Conservation (phyloP, 2,797 vertebrate species). For the Cacajao melanocephalus region DNA sequence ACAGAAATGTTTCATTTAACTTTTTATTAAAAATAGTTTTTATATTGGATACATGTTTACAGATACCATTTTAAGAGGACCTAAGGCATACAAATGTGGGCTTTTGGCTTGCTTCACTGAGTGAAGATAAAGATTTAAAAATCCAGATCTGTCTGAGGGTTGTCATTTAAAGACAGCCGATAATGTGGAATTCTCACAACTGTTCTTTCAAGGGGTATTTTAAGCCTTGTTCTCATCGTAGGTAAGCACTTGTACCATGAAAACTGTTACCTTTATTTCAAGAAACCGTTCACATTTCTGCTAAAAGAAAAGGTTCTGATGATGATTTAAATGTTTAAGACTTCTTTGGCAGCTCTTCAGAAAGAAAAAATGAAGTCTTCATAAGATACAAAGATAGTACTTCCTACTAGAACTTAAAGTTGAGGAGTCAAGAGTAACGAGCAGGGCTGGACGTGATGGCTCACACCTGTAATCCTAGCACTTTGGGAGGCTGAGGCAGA, state of each 20-base stretch:
- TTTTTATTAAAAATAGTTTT: constrained; percentile 87
- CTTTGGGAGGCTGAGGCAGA: too few species aligned
- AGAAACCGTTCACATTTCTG: constrained; percentile 50
- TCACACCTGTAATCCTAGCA: too few species aligned
- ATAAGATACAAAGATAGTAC: constrained; percentile 11
- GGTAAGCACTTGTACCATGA: constrained; percentile 19
- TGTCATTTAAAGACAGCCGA: constrained; percentile 16
- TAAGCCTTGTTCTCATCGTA: constrained; percentile 1
- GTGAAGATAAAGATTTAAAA: constrained; percentile 9
- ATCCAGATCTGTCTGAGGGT: neutral
- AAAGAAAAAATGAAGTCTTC: constrained; percentile 37
- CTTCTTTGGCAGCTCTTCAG: constrained; percentile 30
- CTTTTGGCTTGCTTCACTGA: constrained; percentile 58
- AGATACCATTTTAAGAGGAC: constrained; percentile 70
- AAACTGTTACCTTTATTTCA: constrained; percentile 42
- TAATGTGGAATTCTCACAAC: neutral
- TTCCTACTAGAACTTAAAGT: neutral
- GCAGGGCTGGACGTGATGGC: neutral
- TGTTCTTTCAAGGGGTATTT: constrained; percentile 38
- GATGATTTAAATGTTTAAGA: constrained; percentile 49
- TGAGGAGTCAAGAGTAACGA: neutral
- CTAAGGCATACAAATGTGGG: constrained; percentile 55
- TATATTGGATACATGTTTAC: constrained; percentile 76
- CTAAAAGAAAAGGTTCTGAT: constrained; percentile 44
- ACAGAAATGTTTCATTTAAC: constrained; percentile 66